phyloP scores from a whole-genome alignment of 2,113 vertebrate species.

The Prietella phreatophila region DNA sequence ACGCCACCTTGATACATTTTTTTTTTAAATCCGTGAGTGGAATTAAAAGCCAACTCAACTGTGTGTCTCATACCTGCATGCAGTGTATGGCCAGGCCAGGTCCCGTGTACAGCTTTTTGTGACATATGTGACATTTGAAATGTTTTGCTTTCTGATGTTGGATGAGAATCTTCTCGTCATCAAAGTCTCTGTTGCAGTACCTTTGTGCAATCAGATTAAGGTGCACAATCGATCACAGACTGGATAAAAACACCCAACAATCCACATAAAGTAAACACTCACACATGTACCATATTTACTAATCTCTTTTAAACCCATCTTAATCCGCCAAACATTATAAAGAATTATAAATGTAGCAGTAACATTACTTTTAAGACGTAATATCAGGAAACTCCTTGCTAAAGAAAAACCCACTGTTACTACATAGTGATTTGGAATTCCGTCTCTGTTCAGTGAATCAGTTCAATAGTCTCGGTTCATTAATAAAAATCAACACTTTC shows the following conservation, averaged over 20 bases:
- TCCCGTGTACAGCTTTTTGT: slow-evolving; percentile 96
- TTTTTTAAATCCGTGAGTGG: not conserved
- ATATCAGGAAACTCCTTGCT: not conserved
- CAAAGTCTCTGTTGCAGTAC: slow-evolving; percentile 99
- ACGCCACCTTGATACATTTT: too few relatives aligned
- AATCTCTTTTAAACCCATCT: not conserved
- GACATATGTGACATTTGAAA: slow-evolving; percentile 99
- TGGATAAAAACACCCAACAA: not conserved
- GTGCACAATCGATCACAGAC: slow-evolving; percentile 24
- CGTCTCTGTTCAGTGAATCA: not conserved
- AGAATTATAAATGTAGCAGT: not conserved
- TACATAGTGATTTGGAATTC: not conserved
- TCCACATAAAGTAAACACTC: not conserved
- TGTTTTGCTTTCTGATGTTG: slow-evolving; percentile 99
- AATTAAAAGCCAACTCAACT: not conserved
- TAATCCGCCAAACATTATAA: not conserved
- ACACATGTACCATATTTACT: not conserved
- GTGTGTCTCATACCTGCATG: slow-evolving; percentile 85
- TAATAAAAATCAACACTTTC: not conserved
- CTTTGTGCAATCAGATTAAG: slow-evolving; percentile 78
- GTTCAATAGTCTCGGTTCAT: not conserved
- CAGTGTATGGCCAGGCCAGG: slow-evolving; percentile 97
- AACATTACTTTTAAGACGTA: not conserved
- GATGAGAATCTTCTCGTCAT: slow-evolving; percentile 98
- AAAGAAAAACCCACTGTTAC: not conserved